Evolutionary conservation across 2,797 vertebrate genomes (phyloP).

Genomic region (Ctenosaura bakeri): DNA sequence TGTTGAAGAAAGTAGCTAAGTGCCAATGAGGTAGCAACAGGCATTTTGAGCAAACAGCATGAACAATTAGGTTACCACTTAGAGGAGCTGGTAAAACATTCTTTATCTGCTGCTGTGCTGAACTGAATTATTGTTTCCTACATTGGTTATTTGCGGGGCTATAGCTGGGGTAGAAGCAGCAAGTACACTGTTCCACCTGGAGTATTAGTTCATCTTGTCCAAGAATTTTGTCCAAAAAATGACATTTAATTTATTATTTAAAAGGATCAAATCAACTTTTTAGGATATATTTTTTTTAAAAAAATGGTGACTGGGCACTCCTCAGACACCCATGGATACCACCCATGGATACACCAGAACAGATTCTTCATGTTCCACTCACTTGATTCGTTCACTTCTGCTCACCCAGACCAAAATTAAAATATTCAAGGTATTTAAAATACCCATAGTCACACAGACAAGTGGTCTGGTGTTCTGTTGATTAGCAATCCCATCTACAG

Average conservation of each 20-base stretch:
- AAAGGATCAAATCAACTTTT: not conserved
- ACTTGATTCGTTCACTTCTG: not conserved
- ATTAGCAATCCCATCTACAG: not conserved
- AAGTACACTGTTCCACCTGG: not conserved
- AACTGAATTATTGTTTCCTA: not conserved
- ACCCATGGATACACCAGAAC: not conserved
- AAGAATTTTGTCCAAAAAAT: not conserved
- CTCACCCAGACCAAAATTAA: not conserved
- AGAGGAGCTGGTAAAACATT: not conserved
- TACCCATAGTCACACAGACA: not conserved
- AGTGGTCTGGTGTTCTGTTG: constrained; percentile 1
- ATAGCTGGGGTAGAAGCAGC: not conserved
- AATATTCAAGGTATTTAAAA: constrained; percentile 1
- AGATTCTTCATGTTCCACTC: not conserved
- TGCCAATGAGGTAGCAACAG: not conserved
- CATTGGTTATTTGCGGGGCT: constrained; percentile 5
- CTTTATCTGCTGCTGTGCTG: not conserved
- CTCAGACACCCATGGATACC: too few species aligned
- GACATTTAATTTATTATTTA: not conserved
- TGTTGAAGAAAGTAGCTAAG: not conserved
- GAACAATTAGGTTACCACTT: constrained; percentile 28
- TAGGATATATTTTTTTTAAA: too few species aligned
- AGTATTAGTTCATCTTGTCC: not conserved
- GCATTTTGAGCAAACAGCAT: constrained; percentile 35
- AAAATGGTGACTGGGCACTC: too few species aligned